A percentile compares a stretch with the other conserved stretches of the same genome.
phyloP scores from a whole-genome alignment of 2,888 invertebrate species.

The Melolontha melolontha region DNA sequence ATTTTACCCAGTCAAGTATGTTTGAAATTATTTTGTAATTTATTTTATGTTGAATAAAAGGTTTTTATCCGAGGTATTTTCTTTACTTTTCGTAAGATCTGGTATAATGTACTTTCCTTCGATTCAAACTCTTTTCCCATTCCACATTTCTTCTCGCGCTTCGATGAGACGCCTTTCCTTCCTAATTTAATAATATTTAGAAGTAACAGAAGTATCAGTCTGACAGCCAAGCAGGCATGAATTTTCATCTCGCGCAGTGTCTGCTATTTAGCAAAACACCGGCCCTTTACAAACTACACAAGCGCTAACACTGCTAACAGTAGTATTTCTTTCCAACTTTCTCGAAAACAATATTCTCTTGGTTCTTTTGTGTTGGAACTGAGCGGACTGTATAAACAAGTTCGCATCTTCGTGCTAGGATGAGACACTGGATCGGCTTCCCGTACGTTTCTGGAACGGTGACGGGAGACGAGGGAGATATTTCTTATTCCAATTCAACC shows the following conservation, averaged over 20 bases:
- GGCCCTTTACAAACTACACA: constrained; percentile 55
- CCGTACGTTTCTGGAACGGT: constrained; percentile 9
- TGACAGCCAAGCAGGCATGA: constrained; percentile 13
- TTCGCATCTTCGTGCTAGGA: constrained; percentile 49
- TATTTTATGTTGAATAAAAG: too few species aligned
- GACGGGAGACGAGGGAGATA: constrained; percentile 1
- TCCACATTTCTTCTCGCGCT: constrained; percentile 55
- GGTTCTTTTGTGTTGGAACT: constrained; percentile 52
- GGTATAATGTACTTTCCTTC: too few species aligned
- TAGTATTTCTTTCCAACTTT: constrained; percentile 53
- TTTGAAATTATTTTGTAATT: too few species aligned
- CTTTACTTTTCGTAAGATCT: too few species aligned
- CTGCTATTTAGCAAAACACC: constrained; percentile 60
- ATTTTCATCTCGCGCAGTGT: constrained; percentile 48
- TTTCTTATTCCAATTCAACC: too few species aligned
- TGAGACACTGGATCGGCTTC: constrained; percentile 12
- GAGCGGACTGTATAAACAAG: constrained; percentile 57
- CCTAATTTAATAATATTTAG: constrained; percentile 64
- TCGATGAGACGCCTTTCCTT: constrained; percentile 61
- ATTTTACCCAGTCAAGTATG: too few species aligned
- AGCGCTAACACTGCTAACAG: constrained; percentile 4
- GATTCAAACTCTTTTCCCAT: background rate
- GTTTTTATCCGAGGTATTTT: too few species aligned
- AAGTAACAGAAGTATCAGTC: constrained; percentile 45
- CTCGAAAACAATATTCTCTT: constrained; percentile 58